Conservation (phyloP, 92 coral and sea anemone species). For the Epizoanthus illoricatus region DNA sequence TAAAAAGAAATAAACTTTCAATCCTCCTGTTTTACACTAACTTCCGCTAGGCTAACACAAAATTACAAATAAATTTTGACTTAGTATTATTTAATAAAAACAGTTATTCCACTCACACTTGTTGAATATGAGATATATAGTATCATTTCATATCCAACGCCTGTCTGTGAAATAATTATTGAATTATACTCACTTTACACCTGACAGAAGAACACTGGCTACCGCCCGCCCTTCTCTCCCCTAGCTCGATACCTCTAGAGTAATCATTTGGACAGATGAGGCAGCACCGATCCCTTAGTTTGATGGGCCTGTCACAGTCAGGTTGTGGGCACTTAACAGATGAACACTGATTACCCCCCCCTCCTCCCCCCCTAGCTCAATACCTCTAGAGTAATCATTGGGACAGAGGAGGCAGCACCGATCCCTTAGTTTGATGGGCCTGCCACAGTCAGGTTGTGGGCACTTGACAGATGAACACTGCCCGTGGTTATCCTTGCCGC, state of each 20-base stretch:
- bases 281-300: constrained; percentile 63
- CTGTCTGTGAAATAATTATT: too few relatives aligned
- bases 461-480: constrained; percentile 58
- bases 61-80: too few relatives aligned
- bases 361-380: not conserved
- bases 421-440: constrained; percentile 60
- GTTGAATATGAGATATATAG: too few relatives aligned
- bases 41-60: too few relatives aligned
- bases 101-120: too few relatives aligned
- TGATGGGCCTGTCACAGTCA: constrained; percentile 58
- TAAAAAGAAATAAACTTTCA: too few relatives aligned
- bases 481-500: constrained; percentile 48
- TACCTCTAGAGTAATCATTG: constrained; percentile 55
- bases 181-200: too few relatives aligned
- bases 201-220: too few relatives aligned
- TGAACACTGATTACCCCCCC: constrained; percentile 44
- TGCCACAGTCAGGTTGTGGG: constrained; percentile 47
- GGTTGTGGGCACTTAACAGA: constrained; percentile 48
- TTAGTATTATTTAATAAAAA: too few relatives aligned
- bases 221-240: too few relatives aligned
- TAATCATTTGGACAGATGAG: constrained; percentile 63
- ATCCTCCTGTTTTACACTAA: too few relatives aligned
- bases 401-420: constrained; percentile 71
- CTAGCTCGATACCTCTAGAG: constrained; percentile 41
- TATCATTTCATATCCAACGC: too few relatives aligned